phyloP scores from a whole-genome alignment of 2,888 invertebrate genomes.

The Oxytorus armatus region DNA sequence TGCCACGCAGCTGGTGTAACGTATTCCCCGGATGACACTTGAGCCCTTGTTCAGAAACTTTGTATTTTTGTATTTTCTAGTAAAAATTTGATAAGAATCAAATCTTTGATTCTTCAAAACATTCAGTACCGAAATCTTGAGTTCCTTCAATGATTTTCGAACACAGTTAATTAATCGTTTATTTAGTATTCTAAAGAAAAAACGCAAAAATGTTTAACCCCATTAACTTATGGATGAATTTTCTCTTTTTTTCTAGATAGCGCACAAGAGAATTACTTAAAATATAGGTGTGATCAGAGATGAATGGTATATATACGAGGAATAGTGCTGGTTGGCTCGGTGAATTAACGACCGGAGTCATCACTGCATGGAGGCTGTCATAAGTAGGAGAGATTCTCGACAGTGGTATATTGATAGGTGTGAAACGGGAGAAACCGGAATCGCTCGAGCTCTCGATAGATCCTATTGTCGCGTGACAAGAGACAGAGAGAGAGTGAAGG shows the following conservation, averaged over 20 bases:
- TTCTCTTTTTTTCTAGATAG: neutral
- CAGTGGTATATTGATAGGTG: constrained; percentile 38
- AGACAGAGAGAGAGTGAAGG: constrained; percentile 21
- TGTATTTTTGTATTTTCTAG: too few species aligned
- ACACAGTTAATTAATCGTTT: too few species aligned
- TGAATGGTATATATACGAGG: neutral
- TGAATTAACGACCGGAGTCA: constrained; percentile 39
- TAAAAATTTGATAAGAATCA: too few species aligned
- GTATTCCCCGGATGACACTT: too few species aligned
- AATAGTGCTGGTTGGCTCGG: neutral
- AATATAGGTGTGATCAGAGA: constrained; percentile 2
- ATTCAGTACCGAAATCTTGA: too few species aligned
- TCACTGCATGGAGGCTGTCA: constrained; percentile 11
- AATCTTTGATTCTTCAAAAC: too few species aligned
- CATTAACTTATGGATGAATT: too few species aligned
- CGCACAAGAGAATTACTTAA: constrained; percentile 9
- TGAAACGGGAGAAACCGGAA: constrained; percentile 37
- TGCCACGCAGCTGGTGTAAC: too few species aligned
- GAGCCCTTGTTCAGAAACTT: too few species aligned
- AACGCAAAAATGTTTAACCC: too few species aligned
- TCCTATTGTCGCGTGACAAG: constrained; percentile 52
- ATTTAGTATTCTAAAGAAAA: too few species aligned
- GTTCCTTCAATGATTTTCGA: too few species aligned
- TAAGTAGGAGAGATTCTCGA: constrained; percentile 31
- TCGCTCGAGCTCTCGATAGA: constrained; percentile 44